These are phyloP conservation scores for Butastur rufipennis DNA, from an alignment of 2,113 vertebrate genomes.

Conservation along the genomic window DNA sequence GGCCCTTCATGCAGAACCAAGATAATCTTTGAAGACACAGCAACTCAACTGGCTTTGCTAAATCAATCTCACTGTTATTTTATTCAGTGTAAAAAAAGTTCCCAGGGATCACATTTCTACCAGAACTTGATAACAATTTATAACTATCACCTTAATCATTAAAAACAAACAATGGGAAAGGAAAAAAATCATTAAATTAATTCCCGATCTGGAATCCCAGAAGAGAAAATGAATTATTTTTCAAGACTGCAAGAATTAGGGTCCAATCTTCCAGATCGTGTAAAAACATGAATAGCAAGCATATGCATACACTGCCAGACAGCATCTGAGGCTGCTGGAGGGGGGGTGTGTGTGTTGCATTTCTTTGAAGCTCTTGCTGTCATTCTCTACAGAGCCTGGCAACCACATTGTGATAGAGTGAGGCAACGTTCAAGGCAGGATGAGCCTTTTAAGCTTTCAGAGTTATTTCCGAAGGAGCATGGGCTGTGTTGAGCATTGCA, in stretches of 20 bases:
- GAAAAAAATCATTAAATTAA: slow-evolving; percentile 27
- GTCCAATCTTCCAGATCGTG: neutral
- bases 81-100: neutral
- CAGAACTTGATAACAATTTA: slow-evolving; percentile 61
- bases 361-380: neutral
- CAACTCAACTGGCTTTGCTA: neutral
- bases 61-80: neutral
- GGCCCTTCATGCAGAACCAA: slow-evolving; percentile 1
- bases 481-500: accelerated
- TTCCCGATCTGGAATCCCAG: neutral
- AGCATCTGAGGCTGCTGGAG: neutral
- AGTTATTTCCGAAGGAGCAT: neutral
- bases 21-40: slow-evolving; percentile 35
- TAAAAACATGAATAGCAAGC: neutral
- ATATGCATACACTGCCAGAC: neutral
- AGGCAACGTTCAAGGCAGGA: neutral
- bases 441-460: neutral
- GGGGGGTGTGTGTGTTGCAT: neutral
- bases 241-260: neutral
- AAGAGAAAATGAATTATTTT: neutral
- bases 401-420: neutral
- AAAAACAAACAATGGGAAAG: slow-evolving; percentile 28
- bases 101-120: slow-evolving; percentile 20
- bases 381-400: neutral
- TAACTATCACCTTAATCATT: slow-evolving; percentile 45